A percentile compares a stretch with the other conserved stretches of the same genome.
These are phyloP conservation scores for Crypturellus undulatus DNA, from an alignment of 2,113 vertebrate genomes.

Conservation along the genomic window DNA sequence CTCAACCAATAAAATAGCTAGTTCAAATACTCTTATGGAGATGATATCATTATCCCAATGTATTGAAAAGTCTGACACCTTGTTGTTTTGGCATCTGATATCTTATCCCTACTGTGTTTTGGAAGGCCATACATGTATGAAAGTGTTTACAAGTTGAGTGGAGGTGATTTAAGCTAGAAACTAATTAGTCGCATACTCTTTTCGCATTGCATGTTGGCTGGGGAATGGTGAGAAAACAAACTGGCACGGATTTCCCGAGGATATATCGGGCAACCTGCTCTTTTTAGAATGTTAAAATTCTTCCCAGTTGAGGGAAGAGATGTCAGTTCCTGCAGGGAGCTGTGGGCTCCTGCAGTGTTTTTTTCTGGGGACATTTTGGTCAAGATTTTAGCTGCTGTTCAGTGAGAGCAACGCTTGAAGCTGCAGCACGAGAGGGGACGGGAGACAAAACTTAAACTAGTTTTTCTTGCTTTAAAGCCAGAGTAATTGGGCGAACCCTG, in stretches of 20 bases:
- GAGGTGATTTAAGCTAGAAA: constrained; percentile 26
- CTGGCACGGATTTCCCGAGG: neutral
- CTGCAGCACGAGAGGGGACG: neutral
- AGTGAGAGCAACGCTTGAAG: neutral
- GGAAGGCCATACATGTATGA: neutral
- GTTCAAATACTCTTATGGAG: neutral
- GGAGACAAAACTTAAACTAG: neutral
- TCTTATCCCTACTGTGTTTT: neutral
- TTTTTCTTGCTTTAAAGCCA: neutral
- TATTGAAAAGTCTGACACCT: neutral
- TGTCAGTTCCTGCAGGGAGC: neutral
- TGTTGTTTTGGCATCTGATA: neutral
- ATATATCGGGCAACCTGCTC: neutral
- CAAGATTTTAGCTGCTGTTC: neutral
- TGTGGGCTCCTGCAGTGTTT: neutral
- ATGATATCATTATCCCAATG: neutral
- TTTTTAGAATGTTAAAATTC: constrained; percentile 6
- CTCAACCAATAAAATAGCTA: neutral
- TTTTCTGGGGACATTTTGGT: neutral
- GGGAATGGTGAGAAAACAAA: constrained; percentile 36
- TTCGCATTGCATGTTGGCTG: neutral
- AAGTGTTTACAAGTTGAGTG: neutral
- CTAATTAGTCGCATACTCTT: constrained; percentile 14
- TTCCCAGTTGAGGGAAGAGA: neutral
- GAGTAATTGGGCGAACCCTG: neutral